Evolutionary conservation across 2,797 vertebrate genomes (phyloP).

Genomic region (Gobio occitaniae): DNA sequence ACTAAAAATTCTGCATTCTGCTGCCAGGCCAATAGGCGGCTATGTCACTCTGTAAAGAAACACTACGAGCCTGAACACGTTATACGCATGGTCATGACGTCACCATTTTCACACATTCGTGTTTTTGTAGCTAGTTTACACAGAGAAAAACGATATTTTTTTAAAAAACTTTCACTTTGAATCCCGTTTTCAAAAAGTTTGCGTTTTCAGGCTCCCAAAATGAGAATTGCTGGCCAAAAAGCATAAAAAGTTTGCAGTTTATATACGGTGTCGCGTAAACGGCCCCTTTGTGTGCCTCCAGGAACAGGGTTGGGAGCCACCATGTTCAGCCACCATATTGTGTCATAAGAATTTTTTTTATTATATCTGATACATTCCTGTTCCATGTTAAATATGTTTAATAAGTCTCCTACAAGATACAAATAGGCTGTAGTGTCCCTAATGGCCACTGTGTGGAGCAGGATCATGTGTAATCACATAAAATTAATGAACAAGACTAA

Average conservation of each 20-base stretch:
- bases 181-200: background rate
- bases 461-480: background rate
- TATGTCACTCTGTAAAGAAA: background rate
- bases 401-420: background rate
- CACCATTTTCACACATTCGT: background rate
- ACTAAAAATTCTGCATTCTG: background rate
- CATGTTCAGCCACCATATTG: background rate
- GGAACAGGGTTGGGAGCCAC: background rate
- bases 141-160: accelerated
- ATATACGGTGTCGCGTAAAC: background rate
- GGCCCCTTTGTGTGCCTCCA: background rate
- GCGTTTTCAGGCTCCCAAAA: background rate
- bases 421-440: background rate
- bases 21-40: background rate
- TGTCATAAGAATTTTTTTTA: background rate
- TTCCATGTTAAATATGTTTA: background rate
- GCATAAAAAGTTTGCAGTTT: background rate
- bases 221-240: background rate
- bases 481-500: background rate
- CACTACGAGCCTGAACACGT: background rate
- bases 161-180: background rate
- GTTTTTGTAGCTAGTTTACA: background rate
- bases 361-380: background rate
- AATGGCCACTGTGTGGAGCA: conserved; percentile 59
- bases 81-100: background rate